Conservation (phyloP, 1,140 invertebrate species). For the Drosophila trapezifrons region DNA sequence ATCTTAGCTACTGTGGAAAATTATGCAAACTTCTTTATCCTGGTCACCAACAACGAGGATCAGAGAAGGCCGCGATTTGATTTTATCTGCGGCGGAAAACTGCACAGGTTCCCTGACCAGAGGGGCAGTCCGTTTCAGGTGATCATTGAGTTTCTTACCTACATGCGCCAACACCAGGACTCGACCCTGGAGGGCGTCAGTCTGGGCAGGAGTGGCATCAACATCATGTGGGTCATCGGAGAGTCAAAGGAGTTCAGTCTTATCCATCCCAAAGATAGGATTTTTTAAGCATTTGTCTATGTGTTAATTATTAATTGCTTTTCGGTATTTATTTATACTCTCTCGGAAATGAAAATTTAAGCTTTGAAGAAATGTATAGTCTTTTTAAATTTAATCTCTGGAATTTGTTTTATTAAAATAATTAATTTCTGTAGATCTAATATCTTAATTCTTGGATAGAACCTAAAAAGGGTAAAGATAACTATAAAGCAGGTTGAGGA, state of each 20-base stretch:
- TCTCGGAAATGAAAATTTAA: too few relatives aligned
- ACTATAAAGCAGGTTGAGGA: too few relatives aligned
- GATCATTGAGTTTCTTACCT: slow-evolving; percentile 90
- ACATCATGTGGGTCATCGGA: slow-evolving; percentile 91
- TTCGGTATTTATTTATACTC: too few relatives aligned
- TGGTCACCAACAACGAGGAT: slow-evolving; percentile 54
- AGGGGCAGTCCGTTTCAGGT: slow-evolving; percentile 93
- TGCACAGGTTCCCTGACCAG: slow-evolving; percentile 86
- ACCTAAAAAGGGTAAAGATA: too few relatives aligned
- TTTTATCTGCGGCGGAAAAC: slow-evolving; percentile 66
- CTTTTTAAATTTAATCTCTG: too few relatives aligned
- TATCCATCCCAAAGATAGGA: too few relatives aligned
- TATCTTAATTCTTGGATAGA: too few relatives aligned
- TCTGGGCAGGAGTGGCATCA: slow-evolving; percentile 90
- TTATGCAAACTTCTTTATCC: slow-evolving; percentile 70
- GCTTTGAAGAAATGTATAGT: too few relatives aligned
- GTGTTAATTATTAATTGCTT: too few relatives aligned
- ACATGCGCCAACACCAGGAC: slow-evolving; percentile 89
- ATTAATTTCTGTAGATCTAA: too few relatives aligned
- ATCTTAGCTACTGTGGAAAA: slow-evolving; percentile 66
- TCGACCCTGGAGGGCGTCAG: slow-evolving; percentile 91
- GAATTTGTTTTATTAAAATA: too few relatives aligned
- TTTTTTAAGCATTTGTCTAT: too few relatives aligned
- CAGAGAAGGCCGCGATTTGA: slow-evolving; percentile 75
- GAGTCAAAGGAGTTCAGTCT: slow-evolving; percentile 16